Conservation (phyloP, 2,888 invertebrate genomes). For the Dermolepida albohirtum region DNA sequence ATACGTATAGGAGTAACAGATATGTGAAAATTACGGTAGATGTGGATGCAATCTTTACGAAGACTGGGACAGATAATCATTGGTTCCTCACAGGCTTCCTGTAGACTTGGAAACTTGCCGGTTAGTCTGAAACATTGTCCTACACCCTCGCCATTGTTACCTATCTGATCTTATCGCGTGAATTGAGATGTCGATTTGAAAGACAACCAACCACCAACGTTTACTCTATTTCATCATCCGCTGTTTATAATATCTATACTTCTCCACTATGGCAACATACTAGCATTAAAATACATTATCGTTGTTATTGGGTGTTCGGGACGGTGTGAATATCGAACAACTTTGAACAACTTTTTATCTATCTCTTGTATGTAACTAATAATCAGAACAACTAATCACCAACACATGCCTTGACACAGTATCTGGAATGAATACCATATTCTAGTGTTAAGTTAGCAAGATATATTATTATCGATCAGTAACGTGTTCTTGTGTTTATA, state of each 20-base stretch:
- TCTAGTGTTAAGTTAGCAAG: too few relatives aligned
- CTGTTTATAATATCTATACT: conserved; percentile 25
- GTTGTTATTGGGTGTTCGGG: background rate
- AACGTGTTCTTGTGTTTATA: too few relatives aligned
- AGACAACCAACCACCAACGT: conserved; percentile 45
- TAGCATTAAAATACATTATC: conserved; percentile 14
- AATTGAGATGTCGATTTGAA: conserved; percentile 52
- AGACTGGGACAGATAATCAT: conserved; percentile 64
- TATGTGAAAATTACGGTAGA: conserved; percentile 15
- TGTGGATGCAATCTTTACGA: conserved; percentile 48
- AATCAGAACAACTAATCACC: conserved; percentile 9
- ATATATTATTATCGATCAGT: too few relatives aligned
- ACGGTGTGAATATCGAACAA: conserved; percentile 12
- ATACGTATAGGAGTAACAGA: background rate
- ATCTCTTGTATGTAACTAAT: background rate
- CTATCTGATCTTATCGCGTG: conserved; percentile 52
- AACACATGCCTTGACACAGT: too few relatives aligned
- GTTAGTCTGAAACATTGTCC: conserved; percentile 60
- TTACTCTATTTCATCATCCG: conserved; percentile 32
- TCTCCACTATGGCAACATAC: conserved; percentile 7
- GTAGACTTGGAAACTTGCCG: conserved; percentile 63
- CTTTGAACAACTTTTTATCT: conserved; percentile 32
- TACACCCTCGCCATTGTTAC: conserved; percentile 61
- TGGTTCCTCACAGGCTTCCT: conserved; percentile 62
- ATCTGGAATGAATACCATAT: too few relatives aligned